A percentile compares a stretch with the other conserved stretches of the same genome.
Evolutionary conservation across 1,140 invertebrate genomes (phyloP).

Genomic region (Trypoxylus dichotomus): DNA sequence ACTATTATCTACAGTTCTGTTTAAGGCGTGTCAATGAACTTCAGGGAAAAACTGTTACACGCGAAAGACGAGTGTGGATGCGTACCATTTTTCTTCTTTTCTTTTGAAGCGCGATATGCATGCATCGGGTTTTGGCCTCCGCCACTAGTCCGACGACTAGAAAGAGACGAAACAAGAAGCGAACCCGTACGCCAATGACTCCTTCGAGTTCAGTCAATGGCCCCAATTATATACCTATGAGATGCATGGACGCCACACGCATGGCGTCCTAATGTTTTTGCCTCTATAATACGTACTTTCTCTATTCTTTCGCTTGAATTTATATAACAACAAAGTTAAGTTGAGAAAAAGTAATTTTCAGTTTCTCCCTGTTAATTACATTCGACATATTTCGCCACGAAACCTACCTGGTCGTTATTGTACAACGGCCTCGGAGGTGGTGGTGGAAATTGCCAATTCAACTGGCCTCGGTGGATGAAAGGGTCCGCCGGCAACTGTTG

Average conservation of each 20-base stretch:
- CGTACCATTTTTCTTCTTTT: background rate
- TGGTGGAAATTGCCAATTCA: slow-evolving; percentile 78
- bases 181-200: background rate
- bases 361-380: background rate
- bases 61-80: background rate
- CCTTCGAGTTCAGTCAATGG: background rate
- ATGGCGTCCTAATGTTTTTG: no score
- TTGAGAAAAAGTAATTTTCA: background rate
- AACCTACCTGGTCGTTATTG: slow-evolving; percentile 75
- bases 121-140: background rate
- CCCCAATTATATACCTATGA: background rate
- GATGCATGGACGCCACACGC: background rate
- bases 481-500: slow-evolving; percentile 36
- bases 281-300: background rate
- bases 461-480: slow-evolving; percentile 59
- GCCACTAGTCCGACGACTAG: background rate
- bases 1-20: background rate
- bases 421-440: slow-evolving; percentile 71
- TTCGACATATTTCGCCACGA: background rate
- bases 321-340: background rate
- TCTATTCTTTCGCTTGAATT: background rate
- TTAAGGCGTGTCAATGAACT: background rate
- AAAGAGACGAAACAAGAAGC: slow-evolving; percentile 22
- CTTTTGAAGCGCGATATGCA: background rate
- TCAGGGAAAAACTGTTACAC: background rate